Evolutionary conservation across 1,140 invertebrate species (phyloP).

Genomic region (Ceratosolen fusciceps): DNA sequence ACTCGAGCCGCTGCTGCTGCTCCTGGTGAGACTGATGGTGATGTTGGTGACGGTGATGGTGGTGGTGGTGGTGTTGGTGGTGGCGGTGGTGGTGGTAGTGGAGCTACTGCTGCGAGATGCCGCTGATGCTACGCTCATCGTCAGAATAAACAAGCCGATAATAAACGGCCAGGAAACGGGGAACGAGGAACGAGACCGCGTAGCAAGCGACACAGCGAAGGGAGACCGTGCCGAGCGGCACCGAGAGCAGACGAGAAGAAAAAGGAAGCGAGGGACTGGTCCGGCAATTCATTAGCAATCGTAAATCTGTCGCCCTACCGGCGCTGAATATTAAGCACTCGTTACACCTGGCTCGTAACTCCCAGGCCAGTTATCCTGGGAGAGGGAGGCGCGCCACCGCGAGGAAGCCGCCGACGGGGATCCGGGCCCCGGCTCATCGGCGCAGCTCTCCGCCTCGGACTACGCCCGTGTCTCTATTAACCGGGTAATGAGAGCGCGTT

Average conservation of each 20-base stretch:
- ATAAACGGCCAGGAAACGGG: no score
- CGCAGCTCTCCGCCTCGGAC: neutral
- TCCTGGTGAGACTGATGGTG: no score
- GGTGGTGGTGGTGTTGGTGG: no score
- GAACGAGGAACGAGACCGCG: neutral
- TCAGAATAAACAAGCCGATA: no score
- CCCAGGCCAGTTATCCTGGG: conserved; percentile 64
- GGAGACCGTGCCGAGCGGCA: neutral
- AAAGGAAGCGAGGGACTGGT: conserved; percentile 46
- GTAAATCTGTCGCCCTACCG: conserved; percentile 68
- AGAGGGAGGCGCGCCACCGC: neutral
- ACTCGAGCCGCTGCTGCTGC: no score
- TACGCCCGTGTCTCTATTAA: conserved; percentile 69
- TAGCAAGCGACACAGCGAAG: neutral
- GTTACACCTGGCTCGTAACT: conserved; percentile 69
- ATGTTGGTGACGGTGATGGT: no score
- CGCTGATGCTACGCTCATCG: no score
- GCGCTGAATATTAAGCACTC: conserved; percentile 70
- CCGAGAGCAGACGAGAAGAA: neutral
- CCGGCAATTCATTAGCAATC: conserved; percentile 71
- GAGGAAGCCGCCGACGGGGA: neutral
- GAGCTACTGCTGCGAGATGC: no score
- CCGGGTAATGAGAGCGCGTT: conserved; percentile 61
- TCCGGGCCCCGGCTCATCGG: neutral
- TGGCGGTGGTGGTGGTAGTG: no score